phyloP scores from a whole-genome alignment of 2,797 vertebrate species.

The Nothura maculosa region DNA sequence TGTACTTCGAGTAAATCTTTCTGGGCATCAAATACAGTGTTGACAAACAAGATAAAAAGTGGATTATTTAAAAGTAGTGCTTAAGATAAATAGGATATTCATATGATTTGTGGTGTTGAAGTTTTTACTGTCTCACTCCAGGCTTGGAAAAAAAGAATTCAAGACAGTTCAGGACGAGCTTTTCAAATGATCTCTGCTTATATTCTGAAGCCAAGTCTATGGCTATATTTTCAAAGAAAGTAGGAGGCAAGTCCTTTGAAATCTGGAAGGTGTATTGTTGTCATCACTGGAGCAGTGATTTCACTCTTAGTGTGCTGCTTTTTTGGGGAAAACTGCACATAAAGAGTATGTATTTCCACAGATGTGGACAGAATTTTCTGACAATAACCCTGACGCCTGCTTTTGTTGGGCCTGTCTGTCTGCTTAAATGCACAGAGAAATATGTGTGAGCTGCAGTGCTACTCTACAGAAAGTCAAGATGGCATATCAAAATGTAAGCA shows the following conservation, averaged over 20 bases:
- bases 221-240: neutral
- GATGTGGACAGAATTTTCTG: neutral
- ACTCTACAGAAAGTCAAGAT: neutral
- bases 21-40: constrained; percentile 71
- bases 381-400: accelerated
- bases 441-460: accelerated
- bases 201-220: neutral
- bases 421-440: neutral
- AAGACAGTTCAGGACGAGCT: constrained; percentile 4
- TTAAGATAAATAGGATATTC: constrained; percentile 53
- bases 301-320: neutral
- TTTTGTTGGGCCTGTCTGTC: neutral
- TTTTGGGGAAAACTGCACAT: neutral
- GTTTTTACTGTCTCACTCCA: constrained; percentile 31
- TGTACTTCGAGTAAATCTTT: constrained; percentile 77
- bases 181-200: neutral
- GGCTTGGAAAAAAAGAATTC: neutral
- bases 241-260: neutral
- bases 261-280: neutral
- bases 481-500: neutral
- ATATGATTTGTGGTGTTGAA: constrained; percentile 27
- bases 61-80: constrained; percentile 67
- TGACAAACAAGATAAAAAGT: constrained; percentile 75
- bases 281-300: neutral
- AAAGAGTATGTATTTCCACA: neutral